These are phyloP conservation scores for Nymphicus hollandicus DNA, from an alignment of 2,113 vertebrate species.

Conservation along the genomic window DNA sequence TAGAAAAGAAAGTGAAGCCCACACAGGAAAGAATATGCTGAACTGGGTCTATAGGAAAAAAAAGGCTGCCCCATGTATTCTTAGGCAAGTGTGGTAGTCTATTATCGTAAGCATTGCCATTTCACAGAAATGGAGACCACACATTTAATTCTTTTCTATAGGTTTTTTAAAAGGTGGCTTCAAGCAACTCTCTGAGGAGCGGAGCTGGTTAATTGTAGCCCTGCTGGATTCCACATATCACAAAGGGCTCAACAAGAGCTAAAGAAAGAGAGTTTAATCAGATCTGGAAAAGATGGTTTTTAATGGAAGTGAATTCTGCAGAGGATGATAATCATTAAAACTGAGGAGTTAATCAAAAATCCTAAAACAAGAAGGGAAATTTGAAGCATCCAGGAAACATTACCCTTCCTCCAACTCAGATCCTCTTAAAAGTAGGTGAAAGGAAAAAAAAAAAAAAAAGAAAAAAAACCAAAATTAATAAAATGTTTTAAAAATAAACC, in stretches of 20 bases:
- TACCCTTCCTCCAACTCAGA: not conserved
- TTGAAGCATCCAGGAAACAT: constrained; percentile 28
- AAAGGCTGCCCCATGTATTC: not conserved
- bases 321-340: constrained; percentile 70
- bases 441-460: not conserved
- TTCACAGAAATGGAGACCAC: constrained; percentile 41
- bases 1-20: not conserved
- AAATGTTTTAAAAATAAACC: not conserved
- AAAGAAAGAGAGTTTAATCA: constrained; percentile 69
- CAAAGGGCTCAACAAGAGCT: constrained; percentile 61
- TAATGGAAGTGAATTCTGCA: constrained; percentile 68
- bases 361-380: constrained; percentile 46
- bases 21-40: not conserved
- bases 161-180: constrained; percentile 47
- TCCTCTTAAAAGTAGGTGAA: not conserved
- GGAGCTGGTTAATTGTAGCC: constrained; percentile 62
- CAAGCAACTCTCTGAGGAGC: constrained; percentile 42
- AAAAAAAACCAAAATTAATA: not conserved
- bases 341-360: constrained; percentile 66
- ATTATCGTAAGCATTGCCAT: not conserved
- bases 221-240: constrained; percentile 51
- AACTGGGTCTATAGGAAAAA: not conserved
- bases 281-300: constrained; percentile 60
- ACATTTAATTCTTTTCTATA: constrained; percentile 39
- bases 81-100: not conserved